Evolutionary conservation across 2,888 invertebrate species (phyloP).

Genomic region (Vannuccia rotundouncinata): DNA sequence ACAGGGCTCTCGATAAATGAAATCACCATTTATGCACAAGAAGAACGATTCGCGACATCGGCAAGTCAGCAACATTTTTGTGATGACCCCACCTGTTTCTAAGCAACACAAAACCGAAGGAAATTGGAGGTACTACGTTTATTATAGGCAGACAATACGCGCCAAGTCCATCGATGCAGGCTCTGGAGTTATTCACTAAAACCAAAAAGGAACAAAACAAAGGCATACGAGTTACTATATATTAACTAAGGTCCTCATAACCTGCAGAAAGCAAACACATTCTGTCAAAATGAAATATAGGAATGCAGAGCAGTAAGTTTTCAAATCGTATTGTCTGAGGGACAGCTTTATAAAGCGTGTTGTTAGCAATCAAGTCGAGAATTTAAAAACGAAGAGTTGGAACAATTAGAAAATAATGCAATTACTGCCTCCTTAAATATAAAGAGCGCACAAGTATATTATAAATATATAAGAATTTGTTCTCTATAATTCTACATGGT

Average conservation of each 20-base stretch:
- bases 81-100: neutral
- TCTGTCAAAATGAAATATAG: too few relatives aligned
- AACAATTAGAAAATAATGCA: neutral
- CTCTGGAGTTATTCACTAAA: neutral
- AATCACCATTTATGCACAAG: neutral
- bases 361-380: neutral
- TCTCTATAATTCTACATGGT: neutral
- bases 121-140: conserved; percentile 18
- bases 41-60: neutral
- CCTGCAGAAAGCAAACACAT: too few relatives aligned
- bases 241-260: too few relatives aligned
- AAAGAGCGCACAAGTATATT: too few relatives aligned
- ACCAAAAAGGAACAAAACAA: conserved; percentile 19
- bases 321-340: neutral
- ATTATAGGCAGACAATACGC: neutral
- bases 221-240: too few relatives aligned
- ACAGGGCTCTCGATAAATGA: neutral
- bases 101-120: conserved; percentile 22
- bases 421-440: neutral
- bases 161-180: conserved; percentile 8
- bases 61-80: neutral
- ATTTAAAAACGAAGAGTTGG: neutral
- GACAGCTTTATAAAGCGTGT: neutral
- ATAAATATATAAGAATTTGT: neutral
- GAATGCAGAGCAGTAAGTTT: too few relatives aligned